Base-by-base conservation (phyloP, 2,113 vertebrate genomes). In the Nansenia antarctica region DNA sequence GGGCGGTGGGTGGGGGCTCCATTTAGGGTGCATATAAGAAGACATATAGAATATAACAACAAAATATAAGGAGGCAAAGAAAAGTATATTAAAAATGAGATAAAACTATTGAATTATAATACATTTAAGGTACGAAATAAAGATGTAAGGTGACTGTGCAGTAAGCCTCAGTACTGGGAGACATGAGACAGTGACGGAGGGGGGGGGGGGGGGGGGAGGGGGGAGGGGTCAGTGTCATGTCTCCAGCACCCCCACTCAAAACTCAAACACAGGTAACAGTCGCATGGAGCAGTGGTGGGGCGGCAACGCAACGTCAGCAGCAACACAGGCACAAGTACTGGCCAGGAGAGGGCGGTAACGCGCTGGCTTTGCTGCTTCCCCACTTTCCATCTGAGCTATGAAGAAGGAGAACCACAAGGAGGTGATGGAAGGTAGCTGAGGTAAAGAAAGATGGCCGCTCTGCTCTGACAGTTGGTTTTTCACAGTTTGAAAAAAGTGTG, bases 401-500 rank as follows among this genome's bases (percentile, higher is more conserved):
- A 82, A 87, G 81, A 82, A 87, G 88, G 88, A 86, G 84, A 93
- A 84, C 90, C 70, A 89, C 58, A 60, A 60, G 58, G 58, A 84
- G 81, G 87, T 90, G 87, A 93, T 93, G 90, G 89, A 92, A 93
- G 90, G n/a, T n/a, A 93, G 90, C 92, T 89, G 87, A 92, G 92
- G 90, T 18, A 92, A 92, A 92, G 93, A 92, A 92, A 91, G 92
- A 92, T 90, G 88, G 91, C 92, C 91, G 91, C 85, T 58, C 62
- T 49, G 9, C 32, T 34, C 12, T 18, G 59, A 12, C 39, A 63
- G 8, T 45, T 61, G 20, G 55, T 90, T 91, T 86, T 91, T 87
- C 87, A 89, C 80, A 86, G 77, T 72, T 83, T 88, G 91, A 88
- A 92, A 70, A 86, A 87, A 88, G n/a, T n/a, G n/a, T n/a, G n/a